These are phyloP conservation scores for Myiozetetes cayanensis DNA, from an alignment of 2,113 vertebrate species.

Conservation along the genomic window DNA sequence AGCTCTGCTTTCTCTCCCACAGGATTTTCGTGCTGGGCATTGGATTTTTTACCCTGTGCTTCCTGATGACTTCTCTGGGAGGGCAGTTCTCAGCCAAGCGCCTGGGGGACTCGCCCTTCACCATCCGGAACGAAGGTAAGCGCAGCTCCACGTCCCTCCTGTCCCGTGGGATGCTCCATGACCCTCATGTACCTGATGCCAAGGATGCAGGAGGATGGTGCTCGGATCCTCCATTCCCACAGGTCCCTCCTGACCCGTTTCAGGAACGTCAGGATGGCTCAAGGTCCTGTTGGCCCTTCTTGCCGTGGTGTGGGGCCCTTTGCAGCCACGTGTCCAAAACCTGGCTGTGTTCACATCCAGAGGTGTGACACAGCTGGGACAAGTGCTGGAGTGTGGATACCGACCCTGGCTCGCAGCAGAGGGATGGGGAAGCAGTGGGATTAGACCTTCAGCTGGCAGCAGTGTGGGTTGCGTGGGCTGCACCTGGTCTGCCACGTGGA, in stretches of 20 bases:
- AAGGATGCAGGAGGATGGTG: neutral
- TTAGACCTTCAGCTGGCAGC: neutral
- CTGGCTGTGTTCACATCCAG: neutral
- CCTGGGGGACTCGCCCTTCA: constrained; percentile 90
- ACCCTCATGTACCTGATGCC: fast-evolving
- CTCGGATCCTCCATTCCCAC: neutral
- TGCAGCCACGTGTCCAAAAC: fast-evolving
- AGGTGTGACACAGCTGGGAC: neutral
- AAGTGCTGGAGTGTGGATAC: neutral
- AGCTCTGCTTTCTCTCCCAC: neutral
- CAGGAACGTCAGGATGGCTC: fast-evolving
- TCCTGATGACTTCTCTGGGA: constrained; percentile 96
- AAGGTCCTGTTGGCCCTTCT: neutral
- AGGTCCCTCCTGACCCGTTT: neutral
- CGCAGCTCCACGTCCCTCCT: fast-evolving
- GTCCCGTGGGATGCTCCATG: fast-evolving
- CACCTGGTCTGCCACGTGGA: fast-evolving
- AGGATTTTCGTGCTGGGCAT: constrained; percentile 96
- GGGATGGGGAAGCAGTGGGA: neutral
- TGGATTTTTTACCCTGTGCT: constrained; percentile 97
- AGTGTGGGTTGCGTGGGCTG: neutral
- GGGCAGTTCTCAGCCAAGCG: constrained; percentile 92
- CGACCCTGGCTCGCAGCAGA: neutral
- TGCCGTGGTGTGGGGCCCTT: fast-evolving
- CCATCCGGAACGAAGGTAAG: constrained; percentile 91